phyloP scores from a whole-genome alignment of 2,113 vertebrate genomes.

The Porphyrio hochstetteri region DNA sequence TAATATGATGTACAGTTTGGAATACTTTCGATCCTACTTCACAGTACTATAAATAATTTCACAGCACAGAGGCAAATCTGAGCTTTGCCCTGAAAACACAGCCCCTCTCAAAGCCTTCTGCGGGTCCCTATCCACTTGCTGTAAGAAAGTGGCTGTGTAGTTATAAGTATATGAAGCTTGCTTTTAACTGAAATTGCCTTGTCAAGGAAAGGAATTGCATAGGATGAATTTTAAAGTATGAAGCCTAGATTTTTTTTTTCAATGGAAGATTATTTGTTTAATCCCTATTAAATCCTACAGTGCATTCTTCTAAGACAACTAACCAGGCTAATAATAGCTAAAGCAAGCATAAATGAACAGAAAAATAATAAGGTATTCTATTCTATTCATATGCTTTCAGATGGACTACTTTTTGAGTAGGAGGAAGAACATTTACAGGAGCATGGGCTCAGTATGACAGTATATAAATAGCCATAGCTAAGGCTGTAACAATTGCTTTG shows the following conservation, averaged over 20 bases:
- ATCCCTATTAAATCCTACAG: neutral
- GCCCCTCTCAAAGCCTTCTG: neutral
- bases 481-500: conserved; percentile 62
- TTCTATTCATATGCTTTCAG: conserved; percentile 2
- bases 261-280: neutral
- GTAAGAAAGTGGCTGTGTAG: neutral
- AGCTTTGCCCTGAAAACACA: neutral
- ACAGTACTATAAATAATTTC: conserved; percentile 4
- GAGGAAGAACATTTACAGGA: conserved; percentile 5
- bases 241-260: neutral
- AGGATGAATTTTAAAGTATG: neutral
- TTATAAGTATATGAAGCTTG: neutral
- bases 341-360: neutral
- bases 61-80: neutral
- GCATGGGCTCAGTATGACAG: neutral
- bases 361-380: neutral
- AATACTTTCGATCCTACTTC: neutral
- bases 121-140: neutral
- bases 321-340: conserved; percentile 6
- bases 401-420: conserved; percentile 5
- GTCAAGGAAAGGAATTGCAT: neutral
- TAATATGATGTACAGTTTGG: neutral
- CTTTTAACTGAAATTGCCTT: neutral
- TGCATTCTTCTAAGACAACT: neutral
- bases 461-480: conserved; percentile 59